These are phyloP conservation scores for Drosophila neonasuta DNA, from an alignment of 2,888 invertebrate species.

Conservation along the genomic window DNA sequence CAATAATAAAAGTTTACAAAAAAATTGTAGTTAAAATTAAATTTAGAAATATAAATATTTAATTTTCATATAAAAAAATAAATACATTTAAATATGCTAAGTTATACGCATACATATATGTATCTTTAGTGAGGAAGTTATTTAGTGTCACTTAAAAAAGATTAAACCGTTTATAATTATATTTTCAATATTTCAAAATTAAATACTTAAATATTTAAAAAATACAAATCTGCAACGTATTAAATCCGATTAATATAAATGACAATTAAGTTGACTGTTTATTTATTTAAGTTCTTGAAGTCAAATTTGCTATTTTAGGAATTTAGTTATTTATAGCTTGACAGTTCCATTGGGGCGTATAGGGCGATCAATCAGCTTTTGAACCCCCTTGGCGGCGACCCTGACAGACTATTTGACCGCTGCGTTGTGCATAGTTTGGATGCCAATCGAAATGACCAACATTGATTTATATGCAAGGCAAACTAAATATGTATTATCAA, in stretches of 20 bases:
- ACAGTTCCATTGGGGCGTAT: background rate
- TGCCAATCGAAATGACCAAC: constrained; percentile 73
- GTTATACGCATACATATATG: too few species aligned
- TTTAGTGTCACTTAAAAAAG: too few species aligned
- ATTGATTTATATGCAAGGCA: constrained; percentile 78
- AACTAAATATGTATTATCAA: constrained; percentile 68
- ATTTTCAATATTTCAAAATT: too few species aligned
- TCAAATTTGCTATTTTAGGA: background rate
- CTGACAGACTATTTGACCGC: constrained; percentile 34
- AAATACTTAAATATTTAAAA: too few species aligned
- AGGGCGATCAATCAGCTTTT: constrained; percentile 7
- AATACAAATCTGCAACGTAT: background rate
- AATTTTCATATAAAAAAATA: too few species aligned
- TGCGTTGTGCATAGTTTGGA: constrained; percentile 62
- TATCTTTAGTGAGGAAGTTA: too few species aligned
- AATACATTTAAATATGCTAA: too few species aligned
- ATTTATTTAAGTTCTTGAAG: background rate
- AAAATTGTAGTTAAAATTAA: too few species aligned
- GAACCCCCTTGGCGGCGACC: constrained; percentile 47
- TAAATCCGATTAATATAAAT: background rate
- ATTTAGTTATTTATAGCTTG: background rate
- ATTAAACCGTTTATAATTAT: too few species aligned
- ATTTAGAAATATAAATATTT: too few species aligned
- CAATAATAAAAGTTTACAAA: too few species aligned
- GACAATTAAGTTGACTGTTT: background rate